A percentile compares a stretch with the other conserved stretches of the same genome.
Conservation (phyloP, 1,140 invertebrate species). For the Macrobrachium nipponense region DNA sequence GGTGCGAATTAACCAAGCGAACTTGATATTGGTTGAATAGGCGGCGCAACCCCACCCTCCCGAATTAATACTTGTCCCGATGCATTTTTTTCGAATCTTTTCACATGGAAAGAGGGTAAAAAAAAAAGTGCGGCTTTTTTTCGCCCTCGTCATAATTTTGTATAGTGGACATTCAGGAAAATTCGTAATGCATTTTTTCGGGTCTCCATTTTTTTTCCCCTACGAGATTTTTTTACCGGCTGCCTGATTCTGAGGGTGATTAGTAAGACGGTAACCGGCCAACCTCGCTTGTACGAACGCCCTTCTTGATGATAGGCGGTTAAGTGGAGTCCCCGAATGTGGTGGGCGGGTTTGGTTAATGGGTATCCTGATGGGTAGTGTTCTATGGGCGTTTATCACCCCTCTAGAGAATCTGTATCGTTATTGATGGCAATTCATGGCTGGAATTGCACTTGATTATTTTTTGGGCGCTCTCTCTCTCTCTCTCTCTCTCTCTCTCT, state of each 20-base stretch:
- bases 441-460: too few relatives aligned
- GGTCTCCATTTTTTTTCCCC: slow-evolving; percentile 14
- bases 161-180: slow-evolving; percentile 58
- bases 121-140: slow-evolving; percentile 40
- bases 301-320: too few relatives aligned
- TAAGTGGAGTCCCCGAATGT: too few relatives aligned
- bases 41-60: slow-evolving; percentile 24
- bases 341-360: too few relatives aligned
- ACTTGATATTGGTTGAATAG: slow-evolving; percentile 31
- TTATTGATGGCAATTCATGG: too few relatives aligned
- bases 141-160: slow-evolving; percentile 36
- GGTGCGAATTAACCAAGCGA: slow-evolving; percentile 35
- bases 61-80: slow-evolving; percentile 27
- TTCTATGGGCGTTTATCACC: too few relatives aligned
- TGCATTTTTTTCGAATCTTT: slow-evolving; percentile 33
- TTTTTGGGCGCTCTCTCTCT: not conserved
- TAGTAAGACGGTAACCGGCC: not conserved
- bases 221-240: slow-evolving; percentile 20
- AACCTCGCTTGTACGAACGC: too few relatives aligned
- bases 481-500: not conserved
- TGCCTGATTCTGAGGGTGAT: slow-evolving; percentile 25
- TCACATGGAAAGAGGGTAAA: slow-evolving; percentile 24
- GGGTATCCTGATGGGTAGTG: too few relatives aligned
- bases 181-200: slow-evolving; percentile 35
- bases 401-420: too few relatives aligned